Evolutionary conservation across 2,888 invertebrate genomes (phyloP), one percentile per base, ranked within the genome.

Genomic region (Drosophila macrospina): DNA sequence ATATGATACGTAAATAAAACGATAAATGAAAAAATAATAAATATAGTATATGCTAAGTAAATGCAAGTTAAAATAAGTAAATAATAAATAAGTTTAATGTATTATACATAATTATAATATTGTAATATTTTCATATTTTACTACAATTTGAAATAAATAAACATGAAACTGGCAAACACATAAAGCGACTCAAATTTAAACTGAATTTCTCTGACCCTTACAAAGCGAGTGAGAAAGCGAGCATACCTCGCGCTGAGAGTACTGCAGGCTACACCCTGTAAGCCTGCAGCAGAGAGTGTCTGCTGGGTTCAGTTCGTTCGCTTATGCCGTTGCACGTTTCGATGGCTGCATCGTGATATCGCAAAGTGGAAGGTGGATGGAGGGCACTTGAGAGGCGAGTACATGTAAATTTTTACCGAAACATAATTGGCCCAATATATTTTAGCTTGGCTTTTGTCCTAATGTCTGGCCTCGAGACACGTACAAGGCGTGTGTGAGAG

Each of bases 341-440:
- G 64, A 42, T 65, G 56, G 65, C 55, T 67, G 80, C 83, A 88
- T 88, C 88, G 80, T 72, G 82, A 88, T 82, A 73, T 64, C 47
- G 62, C 59, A 11, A 13, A 44, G 57, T n/a, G 50, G 37, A 6
- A 55, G 30, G 11, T 28, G 42, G 57, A 50, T 39, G 42, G 61
- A 62, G 74, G 62, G 76, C 83, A 87, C 86, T 88, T 75, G 83
- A 85, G 67, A 82, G 69, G 69, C 76, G 64, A 62, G 66, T 69
- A 62, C 64, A 79, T 89, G 89, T 87, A 81, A 69, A 89, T 88
- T 84, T 87, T 45, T 16, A 36, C 30, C 66, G 11, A 56, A 87
- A 79, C 82, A 89, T 89, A 85, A 85, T 89, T 85, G 89, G 86
- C 86, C 89, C 72, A 89, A 85, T 85, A 89, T 79, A 74, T 77